phyloP scores from a whole-genome alignment of 1,140 invertebrate species.

The Ylistrum balloti region DNA sequence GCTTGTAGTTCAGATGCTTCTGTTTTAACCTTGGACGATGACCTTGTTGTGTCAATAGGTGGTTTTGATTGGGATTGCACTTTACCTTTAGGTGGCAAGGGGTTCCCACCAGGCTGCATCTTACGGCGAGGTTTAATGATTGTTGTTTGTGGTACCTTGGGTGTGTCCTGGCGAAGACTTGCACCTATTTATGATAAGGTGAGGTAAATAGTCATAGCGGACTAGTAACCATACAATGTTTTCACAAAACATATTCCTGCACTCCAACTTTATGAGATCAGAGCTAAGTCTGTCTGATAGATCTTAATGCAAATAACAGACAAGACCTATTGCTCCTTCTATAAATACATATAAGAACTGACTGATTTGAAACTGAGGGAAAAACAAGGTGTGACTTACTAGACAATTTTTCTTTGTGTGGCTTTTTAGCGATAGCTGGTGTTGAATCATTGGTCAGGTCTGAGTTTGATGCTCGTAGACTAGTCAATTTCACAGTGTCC shows the following conservation, averaged over 20 bases:
- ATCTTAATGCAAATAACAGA: too few relatives aligned
- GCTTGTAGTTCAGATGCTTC: not conserved
- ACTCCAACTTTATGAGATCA: too few relatives aligned
- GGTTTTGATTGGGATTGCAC: not conserved
- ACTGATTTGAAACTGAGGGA: too few relatives aligned
- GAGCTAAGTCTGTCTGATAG: too few relatives aligned
- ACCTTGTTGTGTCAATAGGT: not conserved
- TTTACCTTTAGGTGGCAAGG: conserved; percentile 18
- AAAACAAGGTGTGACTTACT: not conserved
- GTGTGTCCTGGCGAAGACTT: conserved; percentile 25
- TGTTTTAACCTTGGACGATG: not conserved
- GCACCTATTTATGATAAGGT: not conserved
- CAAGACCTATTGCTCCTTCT: too few relatives aligned
- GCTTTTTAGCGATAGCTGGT: conserved; percentile 37
- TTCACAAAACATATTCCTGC: too few relatives aligned
- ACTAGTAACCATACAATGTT: too few relatives aligned
- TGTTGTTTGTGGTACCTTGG: conserved; percentile 11
- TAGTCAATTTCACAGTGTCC: conserved; percentile 53
- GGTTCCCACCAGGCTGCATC: not conserved
- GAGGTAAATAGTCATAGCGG: not conserved
- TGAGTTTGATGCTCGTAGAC: conserved; percentile 57
- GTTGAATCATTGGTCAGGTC: conserved; percentile 53
- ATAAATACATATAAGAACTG: too few relatives aligned
- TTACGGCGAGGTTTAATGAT: not conserved
- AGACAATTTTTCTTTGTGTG: conserved; percentile 1